Percentiles rank a stretch among this genome's conserved stretches.
Conservation (phyloP, 2,888 invertebrate genomes). For the Hirtodrosophila duncani region DNA sequence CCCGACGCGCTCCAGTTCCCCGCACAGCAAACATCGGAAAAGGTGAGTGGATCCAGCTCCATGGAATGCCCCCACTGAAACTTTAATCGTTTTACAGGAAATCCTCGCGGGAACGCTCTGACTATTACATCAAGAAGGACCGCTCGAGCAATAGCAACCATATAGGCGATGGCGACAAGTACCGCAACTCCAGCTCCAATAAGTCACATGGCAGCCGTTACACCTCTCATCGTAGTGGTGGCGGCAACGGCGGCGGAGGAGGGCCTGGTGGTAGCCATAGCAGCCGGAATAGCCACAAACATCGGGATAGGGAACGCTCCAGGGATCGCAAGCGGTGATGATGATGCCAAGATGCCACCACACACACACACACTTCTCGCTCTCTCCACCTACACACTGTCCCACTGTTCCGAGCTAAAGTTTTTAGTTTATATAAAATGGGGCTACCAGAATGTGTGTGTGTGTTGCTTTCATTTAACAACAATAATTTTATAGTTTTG, state of each 20-base stretch:
- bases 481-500: too few relatives aligned
- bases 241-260: constrained; percentile 29
- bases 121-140: constrained; percentile 73
- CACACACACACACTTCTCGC: too few relatives aligned
- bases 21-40: constrained; percentile 77
- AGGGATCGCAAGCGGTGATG: constrained; percentile 75
- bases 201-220: constrained; percentile 75
- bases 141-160: constrained; percentile 53
- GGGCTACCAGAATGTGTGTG: too few relatives aligned
- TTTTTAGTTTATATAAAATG: too few relatives aligned
- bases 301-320: constrained; percentile 73
- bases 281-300: constrained; percentile 67
- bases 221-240: constrained; percentile 69
- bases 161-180: constrained; percentile 65
- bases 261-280: constrained; percentile 35
- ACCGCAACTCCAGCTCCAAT: constrained; percentile 63
- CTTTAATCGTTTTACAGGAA: constrained; percentile 34
- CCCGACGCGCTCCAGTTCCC: constrained; percentile 76
- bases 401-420: too few relatives aligned
- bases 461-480: too few relatives aligned
- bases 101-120: constrained; percentile 69
- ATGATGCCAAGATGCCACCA: too few relatives aligned
- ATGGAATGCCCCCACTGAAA: not conserved
- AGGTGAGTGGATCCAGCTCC: too few relatives aligned
- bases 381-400: too few relatives aligned